phyloP scores from a whole-genome alignment of 2,888 invertebrate species.

The Pseudococcus jackbeardsleyi region DNA sequence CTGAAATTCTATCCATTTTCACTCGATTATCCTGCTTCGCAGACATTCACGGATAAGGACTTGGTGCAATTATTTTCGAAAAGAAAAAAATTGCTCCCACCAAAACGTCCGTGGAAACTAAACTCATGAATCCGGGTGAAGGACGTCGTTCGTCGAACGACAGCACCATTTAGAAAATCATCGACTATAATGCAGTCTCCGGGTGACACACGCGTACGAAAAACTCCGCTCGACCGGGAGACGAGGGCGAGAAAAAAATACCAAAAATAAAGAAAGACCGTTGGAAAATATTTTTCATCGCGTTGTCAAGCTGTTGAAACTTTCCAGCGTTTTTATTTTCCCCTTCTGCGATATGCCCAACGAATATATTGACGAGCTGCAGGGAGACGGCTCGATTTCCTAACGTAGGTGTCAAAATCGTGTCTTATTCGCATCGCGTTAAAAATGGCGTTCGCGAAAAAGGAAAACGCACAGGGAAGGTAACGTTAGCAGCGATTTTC shows the following conservation, averaged over 20 bases:
- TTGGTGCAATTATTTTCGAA: no score
- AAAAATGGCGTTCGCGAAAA: slow-evolving; percentile 11
- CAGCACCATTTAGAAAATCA: not conserved
- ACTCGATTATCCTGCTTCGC: no score
- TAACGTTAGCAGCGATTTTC: not conserved
- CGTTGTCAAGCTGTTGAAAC: slow-evolving; percentile 16
- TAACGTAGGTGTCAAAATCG: not conserved
- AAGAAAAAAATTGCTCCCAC: no score
- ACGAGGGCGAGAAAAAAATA: not conserved
- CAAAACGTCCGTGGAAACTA: no score
- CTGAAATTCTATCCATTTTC: no score
- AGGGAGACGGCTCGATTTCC: not conserved
- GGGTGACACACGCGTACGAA: not conserved
- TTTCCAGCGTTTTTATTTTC: not conserved
- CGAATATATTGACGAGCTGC: not conserved
- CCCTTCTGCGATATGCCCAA: not conserved
- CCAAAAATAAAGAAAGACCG: not conserved
- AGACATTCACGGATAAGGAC: no score
- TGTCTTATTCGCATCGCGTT: not conserved
- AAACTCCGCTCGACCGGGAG: not conserved
- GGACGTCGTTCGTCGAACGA: not conserved
- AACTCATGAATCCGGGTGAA: no score
- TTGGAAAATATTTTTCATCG: slow-evolving; percentile 21
- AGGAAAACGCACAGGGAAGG: not conserved
- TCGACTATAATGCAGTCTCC: no score